Base-by-base conservation (phyloP, 2,113 vertebrate genomes). In the Suncus etruscus region DNA sequence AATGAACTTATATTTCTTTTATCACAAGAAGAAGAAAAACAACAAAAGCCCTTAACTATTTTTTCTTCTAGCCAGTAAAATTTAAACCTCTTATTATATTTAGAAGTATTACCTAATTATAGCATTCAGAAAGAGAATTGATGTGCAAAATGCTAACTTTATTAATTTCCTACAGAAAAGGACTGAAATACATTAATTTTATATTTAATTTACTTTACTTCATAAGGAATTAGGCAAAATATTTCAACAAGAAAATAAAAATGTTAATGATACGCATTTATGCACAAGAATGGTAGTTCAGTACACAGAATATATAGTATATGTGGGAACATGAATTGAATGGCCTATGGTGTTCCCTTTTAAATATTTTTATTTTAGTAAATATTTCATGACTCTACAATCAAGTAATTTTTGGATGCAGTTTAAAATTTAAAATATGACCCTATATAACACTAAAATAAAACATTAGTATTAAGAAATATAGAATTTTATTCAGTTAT, bases 341-440 rank as follows among this genome's bases (percentile, higher is more conserved):
- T 69, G 58, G 68, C 18, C 11, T 51, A 39, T 2, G 2, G 6
- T 9, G 75, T 2, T 50, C 15, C 1, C 15, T 79, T 91, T 27
- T 29, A 32, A 80, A 29, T 61, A 8, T 24, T 68, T 91, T 83
- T 87, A 80, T 90, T 69, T 72, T 76, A 86, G n/a, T 83, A 84
- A 14, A 87, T 81, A 51, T 89, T 88, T 92, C 12, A 54, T 74
- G 63, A 92, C 18, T 89, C 82, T 79, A 29, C 74, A 20, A 84
- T 77, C 73, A 92, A 76, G 31, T 2, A 50, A 29, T 89, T 93
- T 89, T 76, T 10, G 9, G n/a, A 86, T 77, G 18, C 68, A 86
- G 31, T 77, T 29, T 83, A 89, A 80, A 82, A 61, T 91, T 50
- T 69, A 91, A 92, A 69, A 29, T 12, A 61, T 10, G 11, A 83